A percentile compares a stretch with the other conserved stretches of the same genome.
phyloP scores from a whole-genome alignment of 2,113 vertebrate species.

The Anarhynchus alexandrinus region DNA sequence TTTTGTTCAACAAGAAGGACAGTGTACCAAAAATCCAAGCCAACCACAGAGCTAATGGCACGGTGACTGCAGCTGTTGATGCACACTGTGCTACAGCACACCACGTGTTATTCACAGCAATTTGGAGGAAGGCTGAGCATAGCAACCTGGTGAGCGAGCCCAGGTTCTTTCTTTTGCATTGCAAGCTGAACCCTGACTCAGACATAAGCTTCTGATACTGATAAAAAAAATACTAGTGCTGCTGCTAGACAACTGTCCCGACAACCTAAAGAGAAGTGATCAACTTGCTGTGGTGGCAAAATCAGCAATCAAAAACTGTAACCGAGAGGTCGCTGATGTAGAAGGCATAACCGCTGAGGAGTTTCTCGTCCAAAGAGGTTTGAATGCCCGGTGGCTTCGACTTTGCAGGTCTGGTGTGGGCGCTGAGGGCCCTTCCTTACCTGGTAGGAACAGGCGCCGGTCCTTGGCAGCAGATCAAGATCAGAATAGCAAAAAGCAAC shows the following conservation, averaged over 20 bases:
- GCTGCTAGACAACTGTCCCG: neutral
- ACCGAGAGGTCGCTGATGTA: neutral
- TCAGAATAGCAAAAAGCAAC: neutral
- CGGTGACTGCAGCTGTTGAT: accelerated
- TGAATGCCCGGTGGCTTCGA: neutral
- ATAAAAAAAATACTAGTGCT: neutral
- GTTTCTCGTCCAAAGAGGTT: neutral
- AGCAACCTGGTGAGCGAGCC: neutral
- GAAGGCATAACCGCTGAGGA: neutral
- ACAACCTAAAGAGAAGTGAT: neutral
- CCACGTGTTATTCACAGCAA: neutral
- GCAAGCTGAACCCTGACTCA: neutral
- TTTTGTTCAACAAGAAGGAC: neutral
- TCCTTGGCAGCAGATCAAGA: neutral
- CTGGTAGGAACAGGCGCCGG: neutral
- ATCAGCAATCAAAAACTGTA: neutral
- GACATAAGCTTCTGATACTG: neutral
- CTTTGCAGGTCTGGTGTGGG: accelerated
- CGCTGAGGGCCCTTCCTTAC: neutral
- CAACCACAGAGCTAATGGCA: neutral
- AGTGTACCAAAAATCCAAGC: neutral
- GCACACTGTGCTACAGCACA: neutral
- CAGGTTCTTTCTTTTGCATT: neutral
- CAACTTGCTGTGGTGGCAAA: neutral
- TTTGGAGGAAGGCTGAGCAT: neutral